Evolutionary conservation across 2,113 vertebrate genomes (phyloP).

Genomic region (Erythrocercus mccallii): DNA sequence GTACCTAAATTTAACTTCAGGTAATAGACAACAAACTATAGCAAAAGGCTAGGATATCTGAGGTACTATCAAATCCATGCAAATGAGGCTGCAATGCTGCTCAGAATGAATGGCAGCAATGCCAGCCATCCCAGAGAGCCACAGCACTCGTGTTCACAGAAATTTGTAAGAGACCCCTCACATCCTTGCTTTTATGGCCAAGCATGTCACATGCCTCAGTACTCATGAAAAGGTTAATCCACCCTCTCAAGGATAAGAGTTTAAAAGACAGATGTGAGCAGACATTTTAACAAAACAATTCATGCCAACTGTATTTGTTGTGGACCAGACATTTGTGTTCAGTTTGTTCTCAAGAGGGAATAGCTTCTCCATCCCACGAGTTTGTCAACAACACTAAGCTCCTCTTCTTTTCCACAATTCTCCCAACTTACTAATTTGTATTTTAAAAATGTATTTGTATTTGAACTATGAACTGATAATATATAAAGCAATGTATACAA

Average conservation of each 20-base stretch:
- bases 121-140: rapidly evolving
- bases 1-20: background rate
- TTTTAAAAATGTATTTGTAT: too few species aligned
- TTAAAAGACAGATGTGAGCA: background rate
- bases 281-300: background rate
- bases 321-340: background rate
- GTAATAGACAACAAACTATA: background rate
- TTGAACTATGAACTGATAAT: background rate
- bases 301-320: background rate
- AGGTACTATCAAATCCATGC: rapidly evolving
- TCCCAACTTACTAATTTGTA: background rate
- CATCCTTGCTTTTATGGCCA: background rate
- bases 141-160: background rate
- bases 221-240: background rate
- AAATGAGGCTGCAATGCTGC: background rate
- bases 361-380: background rate
- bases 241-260: background rate
- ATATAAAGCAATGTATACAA: background rate
- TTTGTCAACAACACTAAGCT: background rate
- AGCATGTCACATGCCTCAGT: background rate
- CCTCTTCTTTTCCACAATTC: background rate
- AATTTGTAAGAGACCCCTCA: background rate
- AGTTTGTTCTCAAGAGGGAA: background rate
- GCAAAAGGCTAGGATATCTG: background rate
- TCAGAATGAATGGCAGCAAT: background rate